These are phyloP conservation scores for Catharus minimus DNA, from an alignment of 2,113 vertebrate genomes.

Conservation along the genomic window DNA sequence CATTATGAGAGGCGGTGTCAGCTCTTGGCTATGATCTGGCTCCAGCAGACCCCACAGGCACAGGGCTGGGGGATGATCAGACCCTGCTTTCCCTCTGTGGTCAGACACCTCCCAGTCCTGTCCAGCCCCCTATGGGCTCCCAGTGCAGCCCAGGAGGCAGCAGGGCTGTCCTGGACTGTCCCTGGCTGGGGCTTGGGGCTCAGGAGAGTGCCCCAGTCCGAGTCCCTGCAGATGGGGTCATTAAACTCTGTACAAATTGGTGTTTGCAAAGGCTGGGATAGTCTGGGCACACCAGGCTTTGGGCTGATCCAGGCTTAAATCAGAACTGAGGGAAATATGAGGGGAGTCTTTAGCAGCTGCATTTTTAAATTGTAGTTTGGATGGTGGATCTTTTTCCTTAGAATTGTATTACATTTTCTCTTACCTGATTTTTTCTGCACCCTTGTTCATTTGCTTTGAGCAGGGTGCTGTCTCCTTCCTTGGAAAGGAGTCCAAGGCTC, in stretches of 20 bases:
- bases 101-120: neutral
- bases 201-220: neutral
- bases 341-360: neutral
- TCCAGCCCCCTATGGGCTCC: neutral
- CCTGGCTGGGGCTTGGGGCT: neutral
- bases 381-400: neutral
- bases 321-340: neutral
- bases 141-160: neutral
- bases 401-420: neutral
- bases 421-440: neutral
- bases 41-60: neutral
- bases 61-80: neutral
- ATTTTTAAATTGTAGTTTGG: neutral
- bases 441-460: neutral
- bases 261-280: neutral
- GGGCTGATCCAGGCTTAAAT: neutral
- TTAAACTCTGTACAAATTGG: neutral
- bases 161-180: neutral
- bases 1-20: neutral
- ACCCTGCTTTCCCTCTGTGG: neutral
- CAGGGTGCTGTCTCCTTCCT: neutral
- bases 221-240: neutral
- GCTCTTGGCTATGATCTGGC: neutral
- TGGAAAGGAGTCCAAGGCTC: neutral
- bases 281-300: neutral